These are phyloP conservation scores for Ganaspis brasiliensis DNA, from an alignment of 2,888 invertebrate species.

Conservation along the genomic window DNA sequence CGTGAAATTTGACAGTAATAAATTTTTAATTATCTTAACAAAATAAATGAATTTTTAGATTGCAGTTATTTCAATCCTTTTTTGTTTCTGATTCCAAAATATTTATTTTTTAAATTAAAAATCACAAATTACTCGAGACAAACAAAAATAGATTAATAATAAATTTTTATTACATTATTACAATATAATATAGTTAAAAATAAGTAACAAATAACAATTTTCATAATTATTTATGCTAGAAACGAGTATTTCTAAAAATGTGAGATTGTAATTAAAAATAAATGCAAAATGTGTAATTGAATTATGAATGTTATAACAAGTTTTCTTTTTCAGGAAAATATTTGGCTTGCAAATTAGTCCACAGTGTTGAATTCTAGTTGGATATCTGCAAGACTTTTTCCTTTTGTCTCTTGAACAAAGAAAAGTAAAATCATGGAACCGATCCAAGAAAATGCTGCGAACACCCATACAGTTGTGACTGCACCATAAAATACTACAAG, in stretches of 20 bases:
- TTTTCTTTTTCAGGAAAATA: not conserved
- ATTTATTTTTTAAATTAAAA: too few relatives aligned
- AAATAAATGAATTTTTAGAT: slow-evolving; percentile 1
- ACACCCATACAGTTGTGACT: slow-evolving; percentile 67
- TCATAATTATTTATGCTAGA: too few relatives aligned
- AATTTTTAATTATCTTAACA: too few relatives aligned
- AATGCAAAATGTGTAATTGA: too few relatives aligned
- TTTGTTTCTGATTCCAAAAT: too few relatives aligned
- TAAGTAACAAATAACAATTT: too few relatives aligned
- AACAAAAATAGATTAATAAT: too few relatives aligned
- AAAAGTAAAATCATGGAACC: slow-evolving; percentile 64
- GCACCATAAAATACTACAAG: slow-evolving; percentile 64
- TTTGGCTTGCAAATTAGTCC: not conserved
- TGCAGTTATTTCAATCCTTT: not conserved
- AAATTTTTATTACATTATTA: too few relatives aligned
- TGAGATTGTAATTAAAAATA: too few relatives aligned
- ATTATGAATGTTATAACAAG: not conserved
- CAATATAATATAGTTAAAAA: too few relatives aligned
- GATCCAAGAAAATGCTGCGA: slow-evolving; percentile 67
- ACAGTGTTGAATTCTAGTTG: slow-evolving; percentile 65
- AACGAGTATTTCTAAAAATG: too few relatives aligned
- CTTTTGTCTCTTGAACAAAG: slow-evolving; percentile 65
- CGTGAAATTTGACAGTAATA: not conserved
- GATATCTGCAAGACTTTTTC: slow-evolving; percentile 69
- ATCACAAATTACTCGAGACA: too few relatives aligned